Base-by-base conservation (phyloP, 2,113 vertebrate species). In the rat (Rattus norvegicus) region DNA sequence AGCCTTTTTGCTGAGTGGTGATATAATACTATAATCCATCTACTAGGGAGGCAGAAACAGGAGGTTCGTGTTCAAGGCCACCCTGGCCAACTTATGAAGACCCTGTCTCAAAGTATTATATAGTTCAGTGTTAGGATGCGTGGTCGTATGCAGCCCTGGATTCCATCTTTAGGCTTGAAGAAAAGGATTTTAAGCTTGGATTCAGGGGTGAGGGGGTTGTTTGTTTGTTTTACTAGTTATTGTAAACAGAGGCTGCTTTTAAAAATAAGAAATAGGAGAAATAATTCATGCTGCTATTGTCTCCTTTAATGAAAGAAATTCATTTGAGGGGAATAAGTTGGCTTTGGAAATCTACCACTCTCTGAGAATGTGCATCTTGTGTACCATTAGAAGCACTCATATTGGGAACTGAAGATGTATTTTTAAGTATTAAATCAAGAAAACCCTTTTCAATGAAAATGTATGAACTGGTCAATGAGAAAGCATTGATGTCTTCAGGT, bases 191-290 rank as follows among this genome's bases (percentile, higher is more conserved):
- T 72, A 88, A 94, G 93, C 49, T 54, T 61, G 17, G 13, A 61
- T 91, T 24, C 52, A 43, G 43, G 43, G 43, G 3, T 86, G 24
- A 19, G n/a, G 49, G 11, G 17, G 39, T 22, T 72, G 36, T 39
- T 77, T 8, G 10, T 47, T 80, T 22, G 19, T 7, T 59, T 19
- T 36, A 30, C 61, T 39, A 77, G 20, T 91, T 47, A 19, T 67
- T 94, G 3, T 88, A 43, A 72, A 73, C n/a, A 73, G 79, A 93
- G 93, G 26, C 39, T 95, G 20, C 5, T 88, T 95, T 96, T 73
- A 24, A 94, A 94, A 90, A 65, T 92, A 75, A 92, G 19, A 39
- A 83, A 84, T 65, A 81, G 39, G 79, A 92, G 65, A 97, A 88
- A 67, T 93, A 90, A 36, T 87, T 76, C 49, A 83, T 86, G 24